A percentile compares a stretch with the other conserved stretches of the same genome.
Conservation (phyloP, 2,797 vertebrate genomes). For the Acrossocheilus wenchowensis region DNA sequence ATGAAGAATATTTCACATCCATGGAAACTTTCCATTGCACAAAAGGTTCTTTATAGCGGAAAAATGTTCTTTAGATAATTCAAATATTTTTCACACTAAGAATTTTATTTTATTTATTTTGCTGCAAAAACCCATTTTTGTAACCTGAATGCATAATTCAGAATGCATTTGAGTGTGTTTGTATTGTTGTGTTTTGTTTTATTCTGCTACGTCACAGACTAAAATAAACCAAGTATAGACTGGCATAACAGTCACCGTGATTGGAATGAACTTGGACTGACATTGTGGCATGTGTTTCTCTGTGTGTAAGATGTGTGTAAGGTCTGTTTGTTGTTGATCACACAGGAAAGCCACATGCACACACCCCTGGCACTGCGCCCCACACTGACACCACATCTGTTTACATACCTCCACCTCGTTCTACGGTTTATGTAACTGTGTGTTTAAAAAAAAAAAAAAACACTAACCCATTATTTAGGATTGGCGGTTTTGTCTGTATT, state of each 20-base stretch:
- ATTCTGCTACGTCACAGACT: not conserved
- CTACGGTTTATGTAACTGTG: constrained; percentile 54
- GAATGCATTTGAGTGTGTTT: not conserved
- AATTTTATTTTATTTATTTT: not conserved
- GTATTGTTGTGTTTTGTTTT: not conserved
- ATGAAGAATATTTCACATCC: not conserved
- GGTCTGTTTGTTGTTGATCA: constrained; percentile 48
- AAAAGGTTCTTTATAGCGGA: not conserved
- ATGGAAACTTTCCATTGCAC: not conserved
- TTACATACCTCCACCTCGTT: constrained; percentile 69
- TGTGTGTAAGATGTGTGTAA: constrained; percentile 22
- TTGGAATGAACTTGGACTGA: constrained; percentile 27
- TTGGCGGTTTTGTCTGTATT: not conserved
- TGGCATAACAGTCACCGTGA: not conserved
- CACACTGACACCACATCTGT: constrained; percentile 74
- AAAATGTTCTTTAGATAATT: not conserved
- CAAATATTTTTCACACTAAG: not conserved
- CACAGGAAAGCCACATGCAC: constrained; percentile 57
- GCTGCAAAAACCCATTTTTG: not conserved
- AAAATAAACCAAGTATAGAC: not conserved
- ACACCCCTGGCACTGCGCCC: constrained; percentile 58
- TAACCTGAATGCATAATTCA: not conserved
- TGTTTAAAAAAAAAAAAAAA: constrained; percentile 2
- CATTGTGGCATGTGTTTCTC: constrained; percentile 26
- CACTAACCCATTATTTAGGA: constrained; percentile 25